Conservation (phyloP, 1,140 invertebrate species). For the Eriocheir sinensis region DNA sequence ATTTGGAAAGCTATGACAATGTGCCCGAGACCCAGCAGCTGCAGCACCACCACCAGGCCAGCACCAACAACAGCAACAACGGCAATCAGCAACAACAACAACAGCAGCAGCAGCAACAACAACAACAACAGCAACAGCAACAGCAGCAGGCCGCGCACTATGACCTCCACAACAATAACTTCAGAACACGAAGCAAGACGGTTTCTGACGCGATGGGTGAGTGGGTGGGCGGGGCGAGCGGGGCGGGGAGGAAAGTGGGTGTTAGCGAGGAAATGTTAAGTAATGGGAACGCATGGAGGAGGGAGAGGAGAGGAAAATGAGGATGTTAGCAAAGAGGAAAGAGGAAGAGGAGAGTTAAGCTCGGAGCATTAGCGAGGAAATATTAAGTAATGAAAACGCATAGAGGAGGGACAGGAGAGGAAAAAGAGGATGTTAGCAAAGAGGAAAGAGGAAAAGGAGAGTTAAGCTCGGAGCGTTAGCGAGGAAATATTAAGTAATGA, state of each 20-base stretch:
- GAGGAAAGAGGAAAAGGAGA: constrained; percentile 61
- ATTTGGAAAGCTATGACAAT: constrained; percentile 84
- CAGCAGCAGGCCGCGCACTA: too few species aligned
- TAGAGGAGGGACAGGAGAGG: too few species aligned
- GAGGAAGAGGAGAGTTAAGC: constrained; percentile 72
- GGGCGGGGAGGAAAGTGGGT: constrained; percentile 64
- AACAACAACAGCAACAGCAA: too few species aligned
- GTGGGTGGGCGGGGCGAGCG: constrained; percentile 62
- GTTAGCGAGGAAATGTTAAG: constrained; percentile 66
- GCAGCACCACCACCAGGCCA: constrained; percentile 19
- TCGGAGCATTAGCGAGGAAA: constrained; percentile 45
- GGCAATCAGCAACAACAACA: too few species aligned
- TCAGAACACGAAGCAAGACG: constrained; percentile 93
- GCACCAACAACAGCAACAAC: background rate
- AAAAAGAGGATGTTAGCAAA: too few species aligned
- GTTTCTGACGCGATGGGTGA: constrained; percentile 90
- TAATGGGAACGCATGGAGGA: constrained; percentile 55
- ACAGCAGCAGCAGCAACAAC: too few species aligned
- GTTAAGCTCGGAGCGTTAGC: constrained; percentile 55
- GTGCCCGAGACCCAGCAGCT: constrained; percentile 77
- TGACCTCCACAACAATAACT: too few species aligned
- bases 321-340: constrained; percentile 61
- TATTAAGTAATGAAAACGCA: too few species aligned
- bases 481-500: too few species aligned
- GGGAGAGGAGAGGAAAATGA: background rate